phyloP scores from a whole-genome alignment of 2,888 invertebrate species.

The Theretra japonica region DNA sequence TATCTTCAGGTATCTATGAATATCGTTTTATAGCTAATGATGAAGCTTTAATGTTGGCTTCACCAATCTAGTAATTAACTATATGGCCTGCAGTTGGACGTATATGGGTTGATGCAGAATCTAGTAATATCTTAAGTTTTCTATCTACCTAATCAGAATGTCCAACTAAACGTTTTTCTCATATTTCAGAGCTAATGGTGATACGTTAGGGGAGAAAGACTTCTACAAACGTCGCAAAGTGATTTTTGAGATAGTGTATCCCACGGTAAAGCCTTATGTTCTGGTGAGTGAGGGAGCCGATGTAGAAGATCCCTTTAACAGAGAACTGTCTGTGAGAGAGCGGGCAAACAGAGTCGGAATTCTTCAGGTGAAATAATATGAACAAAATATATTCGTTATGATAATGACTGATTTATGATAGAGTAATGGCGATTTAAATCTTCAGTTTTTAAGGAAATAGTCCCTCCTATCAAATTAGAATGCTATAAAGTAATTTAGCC shows the following conservation, averaged over 20 bases:
- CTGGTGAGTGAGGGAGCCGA: constrained; percentile 85
- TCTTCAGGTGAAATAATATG: constrained; percentile 83
- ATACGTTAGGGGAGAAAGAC: constrained; percentile 86
- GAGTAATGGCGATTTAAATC: neutral
- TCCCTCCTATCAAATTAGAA: neutral
- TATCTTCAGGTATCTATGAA: too few relatives aligned
- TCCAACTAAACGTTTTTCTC: too few relatives aligned
- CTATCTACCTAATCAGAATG: too few relatives aligned
- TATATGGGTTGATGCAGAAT: too few relatives aligned
- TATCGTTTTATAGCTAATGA: too few relatives aligned
- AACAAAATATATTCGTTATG: constrained; percentile 28
- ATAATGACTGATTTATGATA: neutral
- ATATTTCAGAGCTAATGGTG: constrained; percentile 80
- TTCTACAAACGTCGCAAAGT: constrained; percentile 85
- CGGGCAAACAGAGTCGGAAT: constrained; percentile 89
- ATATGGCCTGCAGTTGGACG: too few relatives aligned
- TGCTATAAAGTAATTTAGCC: neutral
- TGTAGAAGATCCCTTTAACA: constrained; percentile 85
- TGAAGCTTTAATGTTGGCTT: neutral
- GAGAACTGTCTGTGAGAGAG: constrained; percentile 89
- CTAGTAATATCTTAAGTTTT: neutral
- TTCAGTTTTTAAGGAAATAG: neutral
- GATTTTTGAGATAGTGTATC: constrained; percentile 85
- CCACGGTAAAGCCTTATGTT: constrained; percentile 84
- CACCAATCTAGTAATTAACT: too few relatives aligned